A percentile compares a stretch with the other conserved stretches of the same genome.
Evolutionary conservation across 2,888 invertebrate species (phyloP).

Genomic region (Zhengitettix transpicula): DNA sequence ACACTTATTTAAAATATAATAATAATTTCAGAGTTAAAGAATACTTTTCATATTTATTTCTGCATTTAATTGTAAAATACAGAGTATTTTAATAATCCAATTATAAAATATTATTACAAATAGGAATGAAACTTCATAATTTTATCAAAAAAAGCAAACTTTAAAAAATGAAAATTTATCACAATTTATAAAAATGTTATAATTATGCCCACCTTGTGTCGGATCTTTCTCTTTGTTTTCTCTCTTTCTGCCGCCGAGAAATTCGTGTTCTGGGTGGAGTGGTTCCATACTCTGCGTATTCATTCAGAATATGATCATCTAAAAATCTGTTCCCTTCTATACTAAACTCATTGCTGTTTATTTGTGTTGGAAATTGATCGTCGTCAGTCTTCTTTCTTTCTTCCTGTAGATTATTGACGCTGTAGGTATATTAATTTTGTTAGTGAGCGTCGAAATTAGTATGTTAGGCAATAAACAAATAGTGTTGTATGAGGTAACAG

Average conservation of each 20-base stretch:
- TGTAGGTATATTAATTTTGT: background rate
- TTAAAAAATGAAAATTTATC: background rate
- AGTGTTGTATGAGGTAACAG: too few species aligned
- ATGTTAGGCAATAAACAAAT: too few species aligned
- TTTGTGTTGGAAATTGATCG: conserved; percentile 1
- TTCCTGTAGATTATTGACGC: background rate
- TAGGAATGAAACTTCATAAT: background rate
- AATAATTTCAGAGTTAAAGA: background rate
- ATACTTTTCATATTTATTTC: background rate
- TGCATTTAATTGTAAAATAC: background rate
- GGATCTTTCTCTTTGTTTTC: conserved; percentile 26
- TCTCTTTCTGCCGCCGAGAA: conserved; percentile 30
- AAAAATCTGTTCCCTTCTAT: conserved; percentile 5
- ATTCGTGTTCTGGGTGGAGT: conserved; percentile 66
- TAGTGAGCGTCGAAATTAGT: too few species aligned
- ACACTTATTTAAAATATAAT: background rate
- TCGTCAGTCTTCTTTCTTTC: background rate
- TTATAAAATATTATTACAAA: background rate
- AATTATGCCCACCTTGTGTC: conserved; percentile 1
- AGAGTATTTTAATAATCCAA: background rate
- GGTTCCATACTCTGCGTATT: conserved; percentile 46
- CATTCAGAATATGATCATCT: conserved; percentile 16
- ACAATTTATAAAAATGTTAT: background rate
- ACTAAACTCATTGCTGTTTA: conserved; percentile 9
- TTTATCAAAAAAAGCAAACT: background rate